A percentile compares a stretch with the other conserved stretches of the same genome.
phyloP scores from a whole-genome alignment of 2,888 invertebrate species.

The Salpingus planirostris region DNA sequence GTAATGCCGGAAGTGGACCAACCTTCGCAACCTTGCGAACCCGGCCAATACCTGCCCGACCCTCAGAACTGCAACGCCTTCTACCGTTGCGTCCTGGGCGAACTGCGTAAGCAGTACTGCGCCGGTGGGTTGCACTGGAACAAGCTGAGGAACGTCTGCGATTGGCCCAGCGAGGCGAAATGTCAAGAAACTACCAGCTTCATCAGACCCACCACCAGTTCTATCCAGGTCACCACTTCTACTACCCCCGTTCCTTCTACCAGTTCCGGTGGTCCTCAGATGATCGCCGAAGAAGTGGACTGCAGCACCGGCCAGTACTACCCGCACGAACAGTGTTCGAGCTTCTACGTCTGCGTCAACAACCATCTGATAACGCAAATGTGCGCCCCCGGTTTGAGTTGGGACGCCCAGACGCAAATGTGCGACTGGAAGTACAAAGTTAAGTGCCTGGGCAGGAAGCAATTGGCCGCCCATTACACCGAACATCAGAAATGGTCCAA shows the following conservation, averaged over 20 bases:
- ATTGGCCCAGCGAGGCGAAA: slow-evolving; percentile 70
- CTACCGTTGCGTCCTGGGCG: slow-evolving; percentile 66
- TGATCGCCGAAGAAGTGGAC: slow-evolving; percentile 10
- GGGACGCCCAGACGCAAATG: slow-evolving; percentile 55
- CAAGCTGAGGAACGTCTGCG: slow-evolving; percentile 54
- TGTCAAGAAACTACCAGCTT: slow-evolving; percentile 46
- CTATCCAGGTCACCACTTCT: slow-evolving; percentile 8
- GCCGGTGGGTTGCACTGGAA: slow-evolving; percentile 80
- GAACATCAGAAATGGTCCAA: slow-evolving; percentile 5
- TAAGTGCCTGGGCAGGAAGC: slow-evolving; percentile 45
- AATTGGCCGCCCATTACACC: slow-evolving; percentile 21
- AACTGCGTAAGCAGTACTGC: slow-evolving; percentile 62
- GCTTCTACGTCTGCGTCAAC: slow-evolving; percentile 72
- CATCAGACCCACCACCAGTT: slow-evolving; percentile 15
- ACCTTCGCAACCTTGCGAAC: slow-evolving; percentile 35
- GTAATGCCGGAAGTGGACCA: slow-evolving; percentile 40
- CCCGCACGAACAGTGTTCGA: slow-evolving; percentile 61
- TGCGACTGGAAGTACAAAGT: slow-evolving; percentile 69
- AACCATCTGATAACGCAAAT: slow-evolving; percentile 57
- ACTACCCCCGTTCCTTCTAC: slow-evolving; percentile 7
- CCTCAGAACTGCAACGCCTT: slow-evolving; percentile 65
- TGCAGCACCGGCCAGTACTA: slow-evolving; percentile 71
- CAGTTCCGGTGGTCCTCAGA: slow-evolving; percentile 15
- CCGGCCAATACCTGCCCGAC: slow-evolving; percentile 50
- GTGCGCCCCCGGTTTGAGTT: slow-evolving; percentile 70